Evolutionary conservation across 2,797 vertebrate genomes (phyloP).

Genomic region (Melanotaenia trifasciata): DNA sequence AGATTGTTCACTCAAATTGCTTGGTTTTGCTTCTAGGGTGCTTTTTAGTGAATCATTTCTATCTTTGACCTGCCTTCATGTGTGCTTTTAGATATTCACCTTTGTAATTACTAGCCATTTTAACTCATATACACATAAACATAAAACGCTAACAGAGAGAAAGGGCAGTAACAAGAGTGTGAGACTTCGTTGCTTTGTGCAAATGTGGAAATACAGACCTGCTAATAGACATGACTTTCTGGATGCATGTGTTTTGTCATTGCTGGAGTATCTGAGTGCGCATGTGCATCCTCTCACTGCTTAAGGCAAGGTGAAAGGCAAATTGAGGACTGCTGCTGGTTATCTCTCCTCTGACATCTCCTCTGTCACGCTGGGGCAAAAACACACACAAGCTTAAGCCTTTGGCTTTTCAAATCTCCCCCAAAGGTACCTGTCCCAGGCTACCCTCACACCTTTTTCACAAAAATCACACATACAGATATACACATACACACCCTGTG

Average conservation of each 20-base stretch:
- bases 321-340: slow-evolving; percentile 52
- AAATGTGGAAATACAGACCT: slow-evolving; percentile 53
- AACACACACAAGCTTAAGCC: slow-evolving; percentile 21
- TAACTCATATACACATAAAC: slow-evolving; percentile 24
- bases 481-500: slow-evolving; percentile 16
- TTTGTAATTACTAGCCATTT: slow-evolving; percentile 71
- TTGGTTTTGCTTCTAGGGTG: slow-evolving; percentile 19
- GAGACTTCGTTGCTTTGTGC: slow-evolving; percentile 49
- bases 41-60: slow-evolving; percentile 25
- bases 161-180: not conserved
- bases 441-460: slow-evolving; percentile 30
- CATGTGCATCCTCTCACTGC: slow-evolving; percentile 9
- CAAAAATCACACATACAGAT: slow-evolving; percentile 33
- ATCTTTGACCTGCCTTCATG: slow-evolving; percentile 42
- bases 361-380: slow-evolving; percentile 35
- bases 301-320: slow-evolving; percentile 62
- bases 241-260: slow-evolving; percentile 16
- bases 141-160: slow-evolving; percentile 22
- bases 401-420: slow-evolving; percentile 26
- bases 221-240: slow-evolving; percentile 25
- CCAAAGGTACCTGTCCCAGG: slow-evolving; percentile 26
- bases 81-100: slow-evolving; percentile 68
- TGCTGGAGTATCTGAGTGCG: slow-evolving; percentile 5
- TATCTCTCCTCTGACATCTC: slow-evolving; percentile 27
- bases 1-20: slow-evolving; percentile 13